Evolutionary conservation across 2,888 invertebrate genomes (phyloP).

Genomic region (Apocheima hispidaria): DNA sequence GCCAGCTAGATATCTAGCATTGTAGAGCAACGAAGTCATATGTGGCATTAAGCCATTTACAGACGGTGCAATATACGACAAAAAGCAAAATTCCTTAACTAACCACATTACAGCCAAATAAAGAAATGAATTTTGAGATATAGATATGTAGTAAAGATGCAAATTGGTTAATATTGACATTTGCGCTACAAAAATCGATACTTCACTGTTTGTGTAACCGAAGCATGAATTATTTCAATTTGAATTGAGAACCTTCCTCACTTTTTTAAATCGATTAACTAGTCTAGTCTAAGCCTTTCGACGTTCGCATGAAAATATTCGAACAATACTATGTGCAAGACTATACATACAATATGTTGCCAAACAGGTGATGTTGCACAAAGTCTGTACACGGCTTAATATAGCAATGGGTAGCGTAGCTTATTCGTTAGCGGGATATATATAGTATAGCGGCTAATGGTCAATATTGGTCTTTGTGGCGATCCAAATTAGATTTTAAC

Average conservation of each 20-base stretch:
- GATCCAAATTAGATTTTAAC: constrained; percentile 25
- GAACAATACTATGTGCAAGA: background rate
- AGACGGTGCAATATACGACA: background rate
- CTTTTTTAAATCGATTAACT: too few species aligned
- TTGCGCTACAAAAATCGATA: too few species aligned
- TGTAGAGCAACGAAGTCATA: background rate
- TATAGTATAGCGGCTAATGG: constrained; percentile 13
- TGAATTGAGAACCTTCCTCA: too few species aligned
- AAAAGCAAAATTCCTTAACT: background rate
- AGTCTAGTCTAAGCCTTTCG: too few species aligned
- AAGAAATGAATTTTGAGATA: too few species aligned
- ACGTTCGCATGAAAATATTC: background rate
- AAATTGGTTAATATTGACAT: too few species aligned
- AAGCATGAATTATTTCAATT: too few species aligned
- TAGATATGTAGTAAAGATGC: too few species aligned
- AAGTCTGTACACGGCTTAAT: background rate
- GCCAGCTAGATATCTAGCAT: background rate
- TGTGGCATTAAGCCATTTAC: background rate
- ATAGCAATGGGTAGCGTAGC: background rate
- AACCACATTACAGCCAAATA: background rate
- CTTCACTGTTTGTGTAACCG: too few species aligned
- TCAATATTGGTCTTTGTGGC: constrained; percentile 20
- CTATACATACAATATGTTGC: background rate
- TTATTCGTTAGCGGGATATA: constrained; percentile 9
- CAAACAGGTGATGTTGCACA: background rate